Evolutionary conservation across 2,797 vertebrate species (phyloP).

Genomic region (Syngnathus rostellatus): DNA sequence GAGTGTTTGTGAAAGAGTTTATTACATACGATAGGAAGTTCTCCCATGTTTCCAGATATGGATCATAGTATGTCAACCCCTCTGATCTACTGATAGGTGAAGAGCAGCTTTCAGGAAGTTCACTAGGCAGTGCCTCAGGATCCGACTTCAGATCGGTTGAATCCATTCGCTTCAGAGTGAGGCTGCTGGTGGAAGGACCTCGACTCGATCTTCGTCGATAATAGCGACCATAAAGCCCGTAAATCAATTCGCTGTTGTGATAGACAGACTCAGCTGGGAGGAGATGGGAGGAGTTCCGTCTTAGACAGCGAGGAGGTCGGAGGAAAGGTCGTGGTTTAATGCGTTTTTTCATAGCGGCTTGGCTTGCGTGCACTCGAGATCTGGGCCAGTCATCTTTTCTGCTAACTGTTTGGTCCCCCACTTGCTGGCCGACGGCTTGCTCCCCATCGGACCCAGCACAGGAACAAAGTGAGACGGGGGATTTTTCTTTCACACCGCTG

Average conservation of each 20-base stretch:
- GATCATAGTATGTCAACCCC: slow-evolving; percentile 48
- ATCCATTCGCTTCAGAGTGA: slow-evolving; percentile 10
- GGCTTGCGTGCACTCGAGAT: background rate
- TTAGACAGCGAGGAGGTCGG: slow-evolving; percentile 67
- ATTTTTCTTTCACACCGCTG: slow-evolving; percentile 22
- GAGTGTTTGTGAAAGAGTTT: slow-evolving; percentile 5
- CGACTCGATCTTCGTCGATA: slow-evolving; percentile 58
- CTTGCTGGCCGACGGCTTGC: slow-evolving; percentile 13
- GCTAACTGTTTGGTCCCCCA: background rate
- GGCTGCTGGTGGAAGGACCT: slow-evolving; percentile 15
- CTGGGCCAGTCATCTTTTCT: background rate
- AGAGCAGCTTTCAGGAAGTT: slow-evolving; percentile 40
- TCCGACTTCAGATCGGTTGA: slow-evolving; percentile 7
- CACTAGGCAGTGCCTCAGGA: slow-evolving; percentile 12
- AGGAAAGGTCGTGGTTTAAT: slow-evolving; percentile 47
- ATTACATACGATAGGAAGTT: slow-evolving; percentile 80
- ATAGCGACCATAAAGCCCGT: slow-evolving; percentile 66
- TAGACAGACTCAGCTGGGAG: slow-evolving; percentile 56
- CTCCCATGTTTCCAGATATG: slow-evolving; percentile 69
- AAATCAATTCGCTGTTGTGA: background rate
- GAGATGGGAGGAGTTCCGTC: slow-evolving; percentile 67
- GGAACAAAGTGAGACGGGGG: slow-evolving; percentile 18
- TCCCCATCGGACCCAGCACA: slow-evolving; percentile 28
- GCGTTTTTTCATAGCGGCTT: slow-evolving; percentile 11
- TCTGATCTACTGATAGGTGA: slow-evolving; percentile 23